Evolutionary conservation across 1,140 invertebrate genomes (phyloP).

Genomic region (Brachionus rubens): DNA sequence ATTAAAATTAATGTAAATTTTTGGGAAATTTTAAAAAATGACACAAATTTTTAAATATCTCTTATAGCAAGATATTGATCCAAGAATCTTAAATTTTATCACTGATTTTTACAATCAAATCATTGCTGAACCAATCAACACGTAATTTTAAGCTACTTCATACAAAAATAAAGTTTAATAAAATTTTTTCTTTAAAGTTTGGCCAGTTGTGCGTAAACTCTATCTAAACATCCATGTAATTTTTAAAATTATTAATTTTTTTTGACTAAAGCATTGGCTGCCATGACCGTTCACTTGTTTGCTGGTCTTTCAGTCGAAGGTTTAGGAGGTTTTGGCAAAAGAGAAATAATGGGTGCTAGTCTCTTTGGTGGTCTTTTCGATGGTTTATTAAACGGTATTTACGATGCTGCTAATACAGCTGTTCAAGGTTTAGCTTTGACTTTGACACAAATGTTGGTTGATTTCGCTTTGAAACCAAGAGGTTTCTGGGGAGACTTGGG

Average conservation of each 20-base stretch:
- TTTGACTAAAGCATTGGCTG: constrained; percentile 25
- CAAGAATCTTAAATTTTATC: background rate
- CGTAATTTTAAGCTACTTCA: background rate
- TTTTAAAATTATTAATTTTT: no score
- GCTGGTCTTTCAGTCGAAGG: constrained; percentile 27
- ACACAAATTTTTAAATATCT: no score
- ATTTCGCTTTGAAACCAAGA: background rate
- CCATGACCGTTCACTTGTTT: constrained; percentile 31
- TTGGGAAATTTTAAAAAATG: background rate
- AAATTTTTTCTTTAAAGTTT: constrained; percentile 1
- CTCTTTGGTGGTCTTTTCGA: background rate
- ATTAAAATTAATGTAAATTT: background rate
- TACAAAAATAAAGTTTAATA: background rate
- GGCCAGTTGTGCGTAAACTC: background rate
- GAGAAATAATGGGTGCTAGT: constrained; percentile 3
- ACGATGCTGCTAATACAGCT: background rate
- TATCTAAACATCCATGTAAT: no score
- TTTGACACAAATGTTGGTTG: constrained; percentile 28
- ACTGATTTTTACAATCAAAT: constrained; percentile 39
- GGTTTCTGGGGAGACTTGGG: constrained; percentile 30
- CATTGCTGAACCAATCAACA: constrained; percentile 39
- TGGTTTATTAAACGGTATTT: background rate
- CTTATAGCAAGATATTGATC: constrained; percentile 38
- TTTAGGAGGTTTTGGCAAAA: constrained; percentile 22
- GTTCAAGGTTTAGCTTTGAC: background rate